Conservation (phyloP, 2,113 vertebrate species). For the Microcebus lehilahytsara region DNA sequence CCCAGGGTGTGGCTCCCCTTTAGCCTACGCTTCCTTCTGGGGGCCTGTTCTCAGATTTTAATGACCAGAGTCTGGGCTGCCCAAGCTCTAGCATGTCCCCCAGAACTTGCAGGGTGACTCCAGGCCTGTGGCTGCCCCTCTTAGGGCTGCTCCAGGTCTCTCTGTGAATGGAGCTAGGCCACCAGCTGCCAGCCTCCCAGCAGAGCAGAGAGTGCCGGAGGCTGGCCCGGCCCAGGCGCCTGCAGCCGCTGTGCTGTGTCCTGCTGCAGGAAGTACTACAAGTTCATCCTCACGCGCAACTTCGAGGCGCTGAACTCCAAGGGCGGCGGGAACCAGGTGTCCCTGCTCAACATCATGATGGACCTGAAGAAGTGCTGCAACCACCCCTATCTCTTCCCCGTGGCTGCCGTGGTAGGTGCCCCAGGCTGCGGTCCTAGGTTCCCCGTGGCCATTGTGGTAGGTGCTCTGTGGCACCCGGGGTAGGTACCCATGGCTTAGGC, state of each 20-base stretch:
- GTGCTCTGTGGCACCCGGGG: accelerated
- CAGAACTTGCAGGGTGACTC: background rate
- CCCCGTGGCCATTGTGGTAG: accelerated
- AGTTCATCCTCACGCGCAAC: constrained; percentile 97
- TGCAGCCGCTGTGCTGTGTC: background rate
- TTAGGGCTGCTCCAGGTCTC: background rate
- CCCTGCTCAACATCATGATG: constrained; percentile 99
- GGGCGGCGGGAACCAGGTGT: constrained; percentile 98
- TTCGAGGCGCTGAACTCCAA: constrained; percentile 99
- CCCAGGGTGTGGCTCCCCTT: background rate
- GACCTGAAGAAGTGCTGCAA: constrained; percentile 99
- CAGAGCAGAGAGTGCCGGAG: background rate
- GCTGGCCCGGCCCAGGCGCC: accelerated
- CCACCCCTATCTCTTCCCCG: constrained; percentile 97
- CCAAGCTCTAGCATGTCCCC: too few species aligned
- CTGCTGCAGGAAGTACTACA: constrained; percentile 96
- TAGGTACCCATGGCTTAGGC: constrained; percentile 83
- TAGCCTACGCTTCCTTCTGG: background rate
- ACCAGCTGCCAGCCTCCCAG: background rate
- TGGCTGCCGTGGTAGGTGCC: constrained; percentile 88
- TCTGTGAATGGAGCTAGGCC: background rate
- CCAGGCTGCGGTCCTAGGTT: background rate
- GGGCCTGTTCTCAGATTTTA: accelerated
- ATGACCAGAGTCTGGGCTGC: background rate
- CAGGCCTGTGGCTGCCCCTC: background rate